Evolutionary conservation across 2,888 invertebrate species (phyloP).

Genomic region (Agapetus fuscipes): DNA sequence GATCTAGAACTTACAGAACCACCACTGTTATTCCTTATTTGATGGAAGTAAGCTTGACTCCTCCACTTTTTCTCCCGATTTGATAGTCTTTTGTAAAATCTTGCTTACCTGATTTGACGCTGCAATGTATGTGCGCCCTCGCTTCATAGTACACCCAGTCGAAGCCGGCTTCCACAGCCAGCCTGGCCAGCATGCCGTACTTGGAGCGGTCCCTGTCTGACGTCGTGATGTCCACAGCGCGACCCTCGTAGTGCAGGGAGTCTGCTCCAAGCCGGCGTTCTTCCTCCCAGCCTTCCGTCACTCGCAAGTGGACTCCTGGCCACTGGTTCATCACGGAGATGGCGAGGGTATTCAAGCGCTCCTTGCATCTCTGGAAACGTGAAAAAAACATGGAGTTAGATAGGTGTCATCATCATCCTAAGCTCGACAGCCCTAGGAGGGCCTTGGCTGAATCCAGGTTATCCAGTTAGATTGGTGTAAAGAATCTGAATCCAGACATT

Average conservation of each 20-base stretch:
- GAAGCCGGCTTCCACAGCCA: conserved; percentile 95
- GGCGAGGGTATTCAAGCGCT: conserved; percentile 87
- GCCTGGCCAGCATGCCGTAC: conserved; percentile 90
- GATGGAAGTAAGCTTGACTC: no score
- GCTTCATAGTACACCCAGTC: conserved; percentile 98
- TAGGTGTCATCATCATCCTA: no score
- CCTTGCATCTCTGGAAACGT: conserved; percentile 83
- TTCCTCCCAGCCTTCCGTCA: conserved; percentile 95
- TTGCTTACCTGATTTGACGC: conserved; percentile 97
- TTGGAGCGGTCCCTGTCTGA: conserved; percentile 88
- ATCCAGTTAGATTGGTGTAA: no score
- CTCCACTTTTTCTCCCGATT: no score
- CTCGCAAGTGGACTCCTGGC: conserved; percentile 88
- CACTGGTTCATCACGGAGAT: conserved; percentile 97
- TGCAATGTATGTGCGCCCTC: conserved; percentile 90
- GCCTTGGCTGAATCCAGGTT: no score
- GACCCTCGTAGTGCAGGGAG: conserved; percentile 92
- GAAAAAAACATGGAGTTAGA: conserved; percentile 14
- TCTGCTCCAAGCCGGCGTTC: conserved; percentile 66
- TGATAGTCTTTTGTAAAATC: no score
- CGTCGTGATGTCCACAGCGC: conserved; percentile 93
- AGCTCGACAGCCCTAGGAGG: no score
- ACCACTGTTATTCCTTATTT: no score
- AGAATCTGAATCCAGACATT: no score
- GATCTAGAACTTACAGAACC: no score